Evolutionary conservation across 2,888 invertebrate genomes (phyloP), one percentile per base, ranked within the genome.

Genomic region (Drosophila prostipennis): DNA sequence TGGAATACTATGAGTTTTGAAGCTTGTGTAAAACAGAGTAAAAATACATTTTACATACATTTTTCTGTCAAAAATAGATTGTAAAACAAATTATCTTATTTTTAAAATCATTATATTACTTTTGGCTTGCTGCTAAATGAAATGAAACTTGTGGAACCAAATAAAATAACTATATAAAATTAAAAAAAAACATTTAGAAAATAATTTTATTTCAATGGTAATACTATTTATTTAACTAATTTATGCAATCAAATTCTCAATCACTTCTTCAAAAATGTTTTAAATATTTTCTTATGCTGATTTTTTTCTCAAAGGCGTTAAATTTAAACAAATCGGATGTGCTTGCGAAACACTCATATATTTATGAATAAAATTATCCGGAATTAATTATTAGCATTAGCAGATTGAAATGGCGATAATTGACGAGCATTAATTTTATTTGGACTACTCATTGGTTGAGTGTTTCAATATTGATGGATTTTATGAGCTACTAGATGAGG

Each of bases 401-500:
- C 29, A 10, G 10, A 46, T 29, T 29, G 46, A 8, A 29, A 0
- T 2, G 29, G 29, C 46, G 10, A 46, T 32, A 29, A 29, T 46
- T 32, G 29, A 45, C 1, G 26, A 14, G 46, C 46, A 46, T 14
- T 29, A 1, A 32, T 46, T 29, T 46, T 46, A 46, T 45, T 45
- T 45, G 45, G 45, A 45, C 45, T 45, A 29, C 23, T 45, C 45
- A 46, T 29, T 46, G 10, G 14, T 14, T 29, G 46, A 46, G 46
- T 46, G 29, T 46, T 16, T n/a, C 40, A 52, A 37, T 37, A 23
- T 48, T 48, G 32, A 34, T 48, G 11, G 48, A 48, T 32, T 48
- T 48, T 32, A 16, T 48, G 48, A 16, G 16, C 32, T 11, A 5
- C 16, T 11, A 32, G 16, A 32, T 48, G 32, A 32, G 32, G 10